phyloP scores from a whole-genome alignment of 2,113 vertebrate species.

The Daubentonia madagascariensis region DNA sequence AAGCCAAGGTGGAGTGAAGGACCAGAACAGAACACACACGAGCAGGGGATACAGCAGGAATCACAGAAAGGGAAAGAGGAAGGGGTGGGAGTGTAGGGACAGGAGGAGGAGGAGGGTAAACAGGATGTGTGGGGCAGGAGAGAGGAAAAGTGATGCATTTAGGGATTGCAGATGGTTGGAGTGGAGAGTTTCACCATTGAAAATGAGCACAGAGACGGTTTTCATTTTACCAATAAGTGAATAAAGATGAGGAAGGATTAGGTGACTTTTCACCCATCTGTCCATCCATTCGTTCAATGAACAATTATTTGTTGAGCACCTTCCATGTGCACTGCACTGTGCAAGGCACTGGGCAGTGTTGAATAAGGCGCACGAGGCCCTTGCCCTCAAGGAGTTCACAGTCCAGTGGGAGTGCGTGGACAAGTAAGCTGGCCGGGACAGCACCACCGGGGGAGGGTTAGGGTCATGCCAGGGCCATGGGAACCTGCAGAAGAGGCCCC shows the following conservation, averaged over 20 bases:
- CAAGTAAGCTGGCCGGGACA: not conserved
- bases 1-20: not conserved
- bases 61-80: not conserved
- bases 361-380: not conserved
- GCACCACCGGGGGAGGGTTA: not conserved
- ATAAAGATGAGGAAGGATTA: not conserved
- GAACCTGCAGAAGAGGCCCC: not conserved
- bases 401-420: not conserved
- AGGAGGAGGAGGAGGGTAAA: not conserved
- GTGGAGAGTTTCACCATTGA: not conserved
- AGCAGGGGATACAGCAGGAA: not conserved
- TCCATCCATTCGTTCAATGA: not conserved
- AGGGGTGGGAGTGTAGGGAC: accelerated
- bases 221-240: not conserved
- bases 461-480: no score
- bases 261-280: not conserved
- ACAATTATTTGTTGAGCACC: not conserved
- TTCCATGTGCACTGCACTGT: not conserved
- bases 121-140: accelerated
- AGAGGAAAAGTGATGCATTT: no score
- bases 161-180: not conserved
- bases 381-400: not conserved
- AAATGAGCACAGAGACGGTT: not conserved
- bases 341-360: not conserved
- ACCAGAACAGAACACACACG: accelerated